Evolutionary conservation across 2,888 invertebrate species (phyloP), one percentile per base, ranked within the genome.

Genomic region (Idaea dimidiata): DNA sequence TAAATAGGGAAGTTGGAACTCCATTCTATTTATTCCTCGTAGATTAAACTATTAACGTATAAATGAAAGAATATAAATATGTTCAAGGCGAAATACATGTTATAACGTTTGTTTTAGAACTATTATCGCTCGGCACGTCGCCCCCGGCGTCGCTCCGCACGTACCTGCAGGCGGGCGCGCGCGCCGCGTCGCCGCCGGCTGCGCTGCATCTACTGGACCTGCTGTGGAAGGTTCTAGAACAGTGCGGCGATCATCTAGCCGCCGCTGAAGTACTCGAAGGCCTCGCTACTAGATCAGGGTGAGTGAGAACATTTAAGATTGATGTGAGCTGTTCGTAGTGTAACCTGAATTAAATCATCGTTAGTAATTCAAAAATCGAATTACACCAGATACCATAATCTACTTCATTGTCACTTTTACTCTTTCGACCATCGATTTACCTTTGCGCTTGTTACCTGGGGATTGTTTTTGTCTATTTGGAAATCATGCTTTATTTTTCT

Each of bases 211-310:
- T 96, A 18, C 93, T 96, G 69, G 97, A 99, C 83, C 90, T 99
- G 69, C 89, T 99, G 62, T 99, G 99, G 99, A 98, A 98, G 87
- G 98, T 97, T 83, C 98, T 99, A 79, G 99, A 99, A 86, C 96
- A 96, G 82, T 96, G 96, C 77, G 96, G 96, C 32, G 97, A 99
- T 83, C 99, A 98, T 81, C 95, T 96, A 0, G 96, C 97, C 10
- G 99, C 99, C 1, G 98, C 99, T 0, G 95, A 96, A 77, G 97
- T 99, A 70, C 93, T 99, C 1, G 96, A 97, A 71, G 96, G 96
- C 75, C 93, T 99, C 65, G 98, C 99, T 4, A 96, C 96, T 17
- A 94, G 94, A 76, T 93, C 94, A 16, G 95, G 94, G 95, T 95
- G 80, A 80, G 84, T 64, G 24, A 0, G 7, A n/a, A 6, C 18